Evolutionary conservation across 2,888 invertebrate species (phyloP).

Genomic region (Calameuta pallipes): DNA sequence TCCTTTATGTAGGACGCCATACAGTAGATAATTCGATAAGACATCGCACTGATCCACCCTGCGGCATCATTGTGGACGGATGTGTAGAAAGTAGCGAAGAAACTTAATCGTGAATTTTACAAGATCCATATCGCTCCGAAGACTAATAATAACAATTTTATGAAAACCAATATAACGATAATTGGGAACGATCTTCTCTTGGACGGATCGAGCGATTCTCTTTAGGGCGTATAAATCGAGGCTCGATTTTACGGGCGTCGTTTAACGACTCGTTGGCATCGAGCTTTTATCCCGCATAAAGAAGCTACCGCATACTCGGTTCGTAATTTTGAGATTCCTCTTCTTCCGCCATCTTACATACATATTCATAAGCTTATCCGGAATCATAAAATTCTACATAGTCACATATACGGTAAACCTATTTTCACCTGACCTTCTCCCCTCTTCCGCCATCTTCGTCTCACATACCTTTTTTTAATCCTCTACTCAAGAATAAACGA

Average conservation of each 20-base stretch:
- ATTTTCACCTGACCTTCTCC: background rate
- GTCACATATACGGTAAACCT: background rate
- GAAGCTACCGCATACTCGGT: too few species aligned
- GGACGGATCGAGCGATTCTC: conserved; percentile 20
- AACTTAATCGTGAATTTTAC: conserved; percentile 24
- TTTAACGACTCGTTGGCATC: background rate
- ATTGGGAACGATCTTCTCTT: conserved; percentile 35
- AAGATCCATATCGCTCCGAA: conserved; percentile 40
- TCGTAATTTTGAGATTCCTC: background rate
- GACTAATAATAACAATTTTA: conserved; percentile 50
- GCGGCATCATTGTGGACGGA: conserved; percentile 6
- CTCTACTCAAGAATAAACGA: background rate
- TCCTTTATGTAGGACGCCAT: background rate
- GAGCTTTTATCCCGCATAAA: background rate
- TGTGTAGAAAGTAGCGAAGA: conserved; percentile 44
- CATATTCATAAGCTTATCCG: background rate
- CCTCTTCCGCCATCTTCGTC: background rate
- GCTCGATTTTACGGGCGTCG: background rate
- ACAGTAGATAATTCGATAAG: background rate
- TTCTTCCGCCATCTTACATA: background rate
- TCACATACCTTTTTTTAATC: background rate
- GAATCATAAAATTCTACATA: background rate
- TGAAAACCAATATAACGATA: conserved; percentile 44
- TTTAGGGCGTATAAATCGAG: background rate
- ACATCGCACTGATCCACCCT: background rate